Conservation (phyloP, 2,113 vertebrate species). For the Kobus ellipsiprymnus region DNA sequence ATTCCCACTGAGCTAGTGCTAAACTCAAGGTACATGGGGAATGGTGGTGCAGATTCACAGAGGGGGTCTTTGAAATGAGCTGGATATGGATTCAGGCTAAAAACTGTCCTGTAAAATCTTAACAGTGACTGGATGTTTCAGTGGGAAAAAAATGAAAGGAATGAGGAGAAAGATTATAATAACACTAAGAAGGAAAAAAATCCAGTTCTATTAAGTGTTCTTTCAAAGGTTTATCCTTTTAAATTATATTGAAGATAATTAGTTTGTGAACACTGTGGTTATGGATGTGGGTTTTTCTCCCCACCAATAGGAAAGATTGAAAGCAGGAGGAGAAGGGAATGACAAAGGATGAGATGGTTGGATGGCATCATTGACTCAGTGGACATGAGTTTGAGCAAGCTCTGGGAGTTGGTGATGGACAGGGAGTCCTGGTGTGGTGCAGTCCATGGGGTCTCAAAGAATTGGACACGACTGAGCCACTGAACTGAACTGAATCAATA, state of each 20-base stretch:
- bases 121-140: background rate
- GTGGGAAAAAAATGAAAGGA: background rate
- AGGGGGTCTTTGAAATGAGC: background rate
- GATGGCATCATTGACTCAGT: background rate
- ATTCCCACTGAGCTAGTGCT: background rate
- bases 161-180: background rate
- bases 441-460: background rate
- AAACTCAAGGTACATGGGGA: rapidly evolving
- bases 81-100: background rate
- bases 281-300: background rate
- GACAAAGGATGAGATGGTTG: background rate
- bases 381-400: background rate
- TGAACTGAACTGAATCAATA: background rate
- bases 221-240: background rate
- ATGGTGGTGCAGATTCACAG: background rate
- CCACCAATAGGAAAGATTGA: background rate
- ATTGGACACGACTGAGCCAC: background rate
- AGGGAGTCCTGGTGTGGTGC: background rate
- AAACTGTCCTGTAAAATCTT: background rate
- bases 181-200: background rate
- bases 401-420: background rate
- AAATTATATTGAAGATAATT: background rate
- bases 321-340: background rate
- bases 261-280: background rate
- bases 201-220: background rate